Base-by-base conservation (phyloP, 2,888 invertebrate species). In the Brassicogethes aeneus region DNA sequence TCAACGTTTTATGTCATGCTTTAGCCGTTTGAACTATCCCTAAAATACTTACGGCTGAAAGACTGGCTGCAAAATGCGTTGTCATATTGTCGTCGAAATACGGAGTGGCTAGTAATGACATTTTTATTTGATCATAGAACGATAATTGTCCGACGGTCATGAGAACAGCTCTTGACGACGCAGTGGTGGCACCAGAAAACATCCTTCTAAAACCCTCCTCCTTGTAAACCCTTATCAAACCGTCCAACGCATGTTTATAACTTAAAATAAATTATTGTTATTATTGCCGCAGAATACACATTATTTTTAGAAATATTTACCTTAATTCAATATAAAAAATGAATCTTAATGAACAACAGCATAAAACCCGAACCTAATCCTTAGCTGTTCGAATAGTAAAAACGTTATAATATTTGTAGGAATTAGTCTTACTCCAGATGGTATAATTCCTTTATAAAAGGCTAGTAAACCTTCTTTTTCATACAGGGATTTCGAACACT, bases 141-240 rank as follows among this genome's bases (percentile, higher is more conserved):
- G 95, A 88, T 16, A 99, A 74, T 63, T 99, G 97, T 1, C 97
- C 99, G 44, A 99, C 85, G 7, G 97, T 99, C 86, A 99, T 96
- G 17, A 97, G 75, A 2, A 86, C 77, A 7, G 97, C 97, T 55
- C 99, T 77, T 17, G 77, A 73, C 31, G 92, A 91, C 0, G 95
- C 96, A 68, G 93, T 94, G 1, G 84, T 76, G 5, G 90, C 91
- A 1, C 97, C 97, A 37, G 84, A 82, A 72, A 95, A 97, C 36
- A 96, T 73, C 40, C 82, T 76, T 1, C 65, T 50, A 3, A 88
- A 64, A 2, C 95, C 95, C 66, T 97, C 97, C 50, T 86, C 79
- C 15, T 71, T 71, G 37, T 79, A 79, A 1, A 99, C 93, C 46
- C 84, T 75, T 43, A 80, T 72, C 17, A 97, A 60, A 1, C 97